A percentile compares a stretch with the other conserved stretches of the same genome.
Conservation (phyloP, 1,140 invertebrate genomes). For the Brachionus paranguensis region DNA sequence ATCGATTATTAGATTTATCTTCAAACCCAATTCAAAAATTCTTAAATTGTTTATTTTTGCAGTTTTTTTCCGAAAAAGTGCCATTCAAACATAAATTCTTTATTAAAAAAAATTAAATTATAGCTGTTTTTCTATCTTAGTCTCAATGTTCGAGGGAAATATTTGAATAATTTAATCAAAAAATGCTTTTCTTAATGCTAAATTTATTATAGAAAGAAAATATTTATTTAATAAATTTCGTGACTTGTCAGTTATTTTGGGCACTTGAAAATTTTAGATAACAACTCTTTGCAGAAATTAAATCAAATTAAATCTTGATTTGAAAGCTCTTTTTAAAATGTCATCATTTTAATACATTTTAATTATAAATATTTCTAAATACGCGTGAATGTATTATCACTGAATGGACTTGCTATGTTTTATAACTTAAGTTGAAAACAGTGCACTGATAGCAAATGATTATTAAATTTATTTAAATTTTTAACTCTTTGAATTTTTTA, state of each 20-base stretch:
- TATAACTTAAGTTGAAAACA: no score
- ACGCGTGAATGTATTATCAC: neutral
- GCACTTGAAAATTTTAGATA: neutral
- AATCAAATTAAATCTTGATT: neutral
- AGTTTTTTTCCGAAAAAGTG: no score
- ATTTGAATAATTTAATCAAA: no score
- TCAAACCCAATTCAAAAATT: no score
- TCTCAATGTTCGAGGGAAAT: no score
- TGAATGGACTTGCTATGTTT: no score
- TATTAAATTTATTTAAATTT: neutral
- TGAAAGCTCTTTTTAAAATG: neutral
- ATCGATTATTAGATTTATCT: no score
- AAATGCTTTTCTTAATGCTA: no score
- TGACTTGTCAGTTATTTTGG: neutral
- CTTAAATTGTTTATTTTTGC: no score
- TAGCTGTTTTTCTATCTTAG: no score
- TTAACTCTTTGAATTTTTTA: neutral
- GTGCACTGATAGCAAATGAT: neutral
- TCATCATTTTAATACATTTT: neutral
- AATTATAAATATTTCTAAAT: neutral
- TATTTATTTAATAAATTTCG: neutral
- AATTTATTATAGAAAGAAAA: neutral
- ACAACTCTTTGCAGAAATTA: neutral
- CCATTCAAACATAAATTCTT: no score
- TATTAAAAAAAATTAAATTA: no score